A percentile compares a stretch with the other conserved stretches of the same genome.
These are phyloP conservation scores for Neogobius melanostomus DNA, from an alignment of 2,113 vertebrate genomes.

Conservation along the genomic window DNA sequence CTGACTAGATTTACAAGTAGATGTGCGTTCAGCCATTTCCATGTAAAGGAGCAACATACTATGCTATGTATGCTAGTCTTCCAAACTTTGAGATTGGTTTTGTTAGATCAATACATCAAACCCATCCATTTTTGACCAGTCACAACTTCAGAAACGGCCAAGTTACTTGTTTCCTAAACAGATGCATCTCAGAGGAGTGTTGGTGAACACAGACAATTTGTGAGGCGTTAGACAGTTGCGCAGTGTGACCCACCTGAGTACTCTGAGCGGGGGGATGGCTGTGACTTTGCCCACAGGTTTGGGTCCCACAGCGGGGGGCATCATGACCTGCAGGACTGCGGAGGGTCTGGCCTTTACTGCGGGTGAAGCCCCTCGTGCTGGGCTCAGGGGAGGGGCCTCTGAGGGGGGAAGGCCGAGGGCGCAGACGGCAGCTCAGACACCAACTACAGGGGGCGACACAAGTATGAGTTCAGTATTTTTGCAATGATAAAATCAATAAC, in stretches of 20 bases:
- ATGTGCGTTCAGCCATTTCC: background rate
- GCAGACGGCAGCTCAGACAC: constrained; percentile 51
- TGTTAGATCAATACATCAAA: background rate
- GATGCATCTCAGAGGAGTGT: too few species aligned
- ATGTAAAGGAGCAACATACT: background rate
- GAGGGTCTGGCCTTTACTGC: constrained; percentile 67
- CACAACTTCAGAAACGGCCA: too few species aligned
- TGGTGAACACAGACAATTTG: too few species aligned
- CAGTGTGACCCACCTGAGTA: constrained; percentile 65
- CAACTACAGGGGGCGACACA: constrained; percentile 41
- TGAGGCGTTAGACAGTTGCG: background rate
- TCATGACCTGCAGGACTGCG: constrained; percentile 82
- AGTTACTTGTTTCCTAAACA: too few species aligned
- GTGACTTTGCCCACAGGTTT: constrained; percentile 65
- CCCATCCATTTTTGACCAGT: too few species aligned
- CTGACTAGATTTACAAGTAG: background rate
- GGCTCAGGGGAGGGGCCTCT: constrained; percentile 80
- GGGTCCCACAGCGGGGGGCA: constrained; percentile 72
- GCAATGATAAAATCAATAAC: background rate
- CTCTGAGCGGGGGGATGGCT: constrained; percentile 64
- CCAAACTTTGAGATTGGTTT: background rate
- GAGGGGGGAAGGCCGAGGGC: constrained; percentile 72
- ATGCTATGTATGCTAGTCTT: too few species aligned
- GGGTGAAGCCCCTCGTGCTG: constrained; percentile 72
- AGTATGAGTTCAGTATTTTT: background rate